These are phyloP conservation scores for Takifugu bimaculatus DNA, from an alignment of 2,113 vertebrate species.

Conservation along the genomic window DNA sequence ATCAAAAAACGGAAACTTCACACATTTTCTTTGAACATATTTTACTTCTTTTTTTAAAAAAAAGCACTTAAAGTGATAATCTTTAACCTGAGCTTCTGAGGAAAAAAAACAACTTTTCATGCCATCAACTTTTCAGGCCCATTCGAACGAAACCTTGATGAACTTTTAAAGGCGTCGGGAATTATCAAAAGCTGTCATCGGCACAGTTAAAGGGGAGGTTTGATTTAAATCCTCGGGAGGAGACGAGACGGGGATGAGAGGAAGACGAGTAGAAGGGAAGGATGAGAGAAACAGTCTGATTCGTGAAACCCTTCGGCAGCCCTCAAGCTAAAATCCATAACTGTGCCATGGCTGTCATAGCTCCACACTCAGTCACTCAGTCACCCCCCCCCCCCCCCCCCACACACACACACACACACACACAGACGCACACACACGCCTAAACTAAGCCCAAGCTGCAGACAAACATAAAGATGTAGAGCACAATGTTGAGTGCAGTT, in stretches of 20 bases:
- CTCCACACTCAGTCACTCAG: conserved; percentile 51
- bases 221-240: conserved; percentile 45
- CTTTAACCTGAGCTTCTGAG: not conserved
- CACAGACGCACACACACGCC: not conserved
- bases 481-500: no score
- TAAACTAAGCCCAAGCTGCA: no score
- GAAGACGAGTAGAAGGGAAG: conserved; percentile 34
- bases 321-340: conserved; percentile 71
- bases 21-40: no score
- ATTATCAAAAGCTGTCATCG: conserved; percentile 29
- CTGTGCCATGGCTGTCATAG: conserved; percentile 55
- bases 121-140: conserved; percentile 27
- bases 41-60: no score
- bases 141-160: conserved; percentile 35
- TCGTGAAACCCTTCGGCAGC: conserved; percentile 63
- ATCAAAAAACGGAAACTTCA: no score
- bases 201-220: conserved; percentile 41
- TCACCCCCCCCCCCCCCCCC: conserved; percentile 1
- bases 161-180: conserved; percentile 34
- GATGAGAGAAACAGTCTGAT: conserved; percentile 63
- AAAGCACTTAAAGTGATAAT: conserved; percentile 15
- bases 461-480: no score
- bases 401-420: not conserved
- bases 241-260: conserved; percentile 34
- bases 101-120: conserved; percentile 25